Conservation (phyloP, 2,797 vertebrate species). For the Triplophysa bombifrons region DNA sequence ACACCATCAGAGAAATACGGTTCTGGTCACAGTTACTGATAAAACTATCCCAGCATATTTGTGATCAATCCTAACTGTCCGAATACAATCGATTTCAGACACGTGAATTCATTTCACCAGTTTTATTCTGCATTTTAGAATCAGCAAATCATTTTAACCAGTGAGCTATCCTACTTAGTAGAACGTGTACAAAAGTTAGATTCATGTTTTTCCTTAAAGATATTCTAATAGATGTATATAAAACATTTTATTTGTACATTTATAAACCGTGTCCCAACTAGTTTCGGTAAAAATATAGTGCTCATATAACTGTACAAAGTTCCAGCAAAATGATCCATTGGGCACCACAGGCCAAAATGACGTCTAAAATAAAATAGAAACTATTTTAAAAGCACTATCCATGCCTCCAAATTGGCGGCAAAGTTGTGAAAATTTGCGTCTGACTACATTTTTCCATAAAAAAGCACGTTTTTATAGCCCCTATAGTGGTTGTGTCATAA, state of each 20-base stretch:
- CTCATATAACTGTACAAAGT: slow-evolving; percentile 80
- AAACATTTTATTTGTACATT: slow-evolving; percentile 86
- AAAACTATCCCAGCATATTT: background rate
- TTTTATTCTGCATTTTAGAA: slow-evolving; percentile 63
- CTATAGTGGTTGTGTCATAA: slow-evolving; percentile 40
- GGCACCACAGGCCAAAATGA: slow-evolving; percentile 67
- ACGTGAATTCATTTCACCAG: slow-evolving; percentile 11
- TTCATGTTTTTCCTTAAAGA: slow-evolving; percentile 66
- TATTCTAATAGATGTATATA: slow-evolving; percentile 84
- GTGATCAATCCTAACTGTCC: background rate
- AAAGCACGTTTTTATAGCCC: slow-evolving; percentile 43
- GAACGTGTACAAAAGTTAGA: slow-evolving; percentile 74
- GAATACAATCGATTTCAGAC: slow-evolving; percentile 9
- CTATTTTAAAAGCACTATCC: slow-evolving; percentile 65
- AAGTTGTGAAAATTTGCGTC: slow-evolving; percentile 60
- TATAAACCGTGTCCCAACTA: slow-evolving; percentile 77
- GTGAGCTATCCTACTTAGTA: slow-evolving; percentile 84
- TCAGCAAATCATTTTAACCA: slow-evolving; percentile 71
- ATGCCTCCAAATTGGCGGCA: slow-evolving; percentile 62
- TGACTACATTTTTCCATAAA: slow-evolving; percentile 53
- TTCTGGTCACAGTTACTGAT: background rate
- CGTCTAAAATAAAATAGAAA: slow-evolving; percentile 71
- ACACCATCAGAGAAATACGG: background rate
- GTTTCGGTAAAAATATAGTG: slow-evolving; percentile 79
- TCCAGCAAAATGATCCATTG: slow-evolving; percentile 69